Conservation (phyloP, 1,140 invertebrate genomes). For the Drosophila persimilis region DNA sequence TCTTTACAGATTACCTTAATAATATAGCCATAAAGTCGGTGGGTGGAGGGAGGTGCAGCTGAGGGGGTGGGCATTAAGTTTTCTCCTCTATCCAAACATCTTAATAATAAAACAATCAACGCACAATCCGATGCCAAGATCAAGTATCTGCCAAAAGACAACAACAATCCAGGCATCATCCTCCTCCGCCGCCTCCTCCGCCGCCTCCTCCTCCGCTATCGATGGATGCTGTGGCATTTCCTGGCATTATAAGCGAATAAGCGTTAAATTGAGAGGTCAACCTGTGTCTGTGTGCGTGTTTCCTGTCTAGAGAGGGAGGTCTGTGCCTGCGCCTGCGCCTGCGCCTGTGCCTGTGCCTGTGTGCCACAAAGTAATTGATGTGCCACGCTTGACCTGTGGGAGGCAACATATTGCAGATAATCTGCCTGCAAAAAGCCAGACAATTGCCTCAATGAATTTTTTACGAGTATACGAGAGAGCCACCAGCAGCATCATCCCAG, state of each 20-base stretch:
- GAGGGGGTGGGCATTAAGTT: conserved; percentile 11
- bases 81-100: conserved; percentile 65
- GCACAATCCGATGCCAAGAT: conserved; percentile 74
- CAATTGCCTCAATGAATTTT: conserved; percentile 81
- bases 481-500: conserved; percentile 7
- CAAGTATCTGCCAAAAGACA: conserved; percentile 76
- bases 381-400: conserved; percentile 82
- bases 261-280: conserved; percentile 78
- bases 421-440: conserved; percentile 69
- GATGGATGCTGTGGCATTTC: conserved; percentile 60
- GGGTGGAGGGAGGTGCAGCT: too few species aligned
- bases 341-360: conserved; percentile 66
- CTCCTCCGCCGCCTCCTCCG: conserved; percentile 17
- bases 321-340: conserved; percentile 49
- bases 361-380: conserved; percentile 83
- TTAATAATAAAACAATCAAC: conserved; percentile 81
- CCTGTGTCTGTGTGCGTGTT: conserved; percentile 37
- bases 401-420: conserved; percentile 83
- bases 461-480: conserved; percentile 51
- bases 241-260: conserved; percentile 67
- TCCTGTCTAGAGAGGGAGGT: conserved; percentile 50
- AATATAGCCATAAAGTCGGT: conserved; percentile 67
- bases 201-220: conserved; percentile 14
- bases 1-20: conserved; percentile 66
- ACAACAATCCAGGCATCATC: conserved; percentile 31